phyloP scores from a whole-genome alignment of 2,888 invertebrate genomes.

The Marasmarcha lunaedactyla region DNA sequence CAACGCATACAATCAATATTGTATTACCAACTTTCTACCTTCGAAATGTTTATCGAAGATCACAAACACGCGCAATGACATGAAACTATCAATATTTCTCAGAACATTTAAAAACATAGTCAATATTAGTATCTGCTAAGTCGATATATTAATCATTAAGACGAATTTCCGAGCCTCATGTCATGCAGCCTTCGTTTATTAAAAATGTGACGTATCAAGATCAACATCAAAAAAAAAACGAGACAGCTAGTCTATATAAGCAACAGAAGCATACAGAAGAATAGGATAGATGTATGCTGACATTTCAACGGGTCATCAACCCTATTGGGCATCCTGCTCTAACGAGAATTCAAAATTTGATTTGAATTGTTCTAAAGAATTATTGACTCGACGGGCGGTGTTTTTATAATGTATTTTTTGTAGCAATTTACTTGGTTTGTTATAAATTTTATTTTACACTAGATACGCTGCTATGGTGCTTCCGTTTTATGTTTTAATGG shows the following conservation, averaged over 20 bases:
- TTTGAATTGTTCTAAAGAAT: constrained; percentile 68
- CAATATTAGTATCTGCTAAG: constrained; percentile 47
- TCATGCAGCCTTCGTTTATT: constrained; percentile 69
- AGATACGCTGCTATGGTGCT: constrained; percentile 33
- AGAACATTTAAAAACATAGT: constrained; percentile 67
- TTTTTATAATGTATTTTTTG: constrained; percentile 27
- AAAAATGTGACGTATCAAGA: constrained; percentile 71
- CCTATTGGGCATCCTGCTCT: constrained; percentile 64
- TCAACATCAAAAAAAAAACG: constrained; percentile 61
- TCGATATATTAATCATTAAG: constrained; percentile 68
- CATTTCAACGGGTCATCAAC: constrained; percentile 70
- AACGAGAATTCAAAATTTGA: constrained; percentile 69
- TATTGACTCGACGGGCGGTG: constrained; percentile 39
- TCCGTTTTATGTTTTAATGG: constrained; percentile 56
- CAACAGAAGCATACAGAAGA: constrained; percentile 26
- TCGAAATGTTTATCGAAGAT: constrained; percentile 57
- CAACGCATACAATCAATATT: constrained; percentile 42
- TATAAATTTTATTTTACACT: constrained; percentile 31
- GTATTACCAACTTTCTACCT: constrained; percentile 59
- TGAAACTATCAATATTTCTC: constrained; percentile 70
- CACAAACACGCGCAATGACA: constrained; percentile 64
- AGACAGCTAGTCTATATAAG: constrained; percentile 9
- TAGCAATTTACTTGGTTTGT: constrained; percentile 38
- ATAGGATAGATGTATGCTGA: constrained; percentile 54
- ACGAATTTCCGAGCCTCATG: constrained; percentile 67